Percentiles rank a stretch among this genome's conserved stretches.
phyloP scores from a whole-genome alignment of 2,888 invertebrate species.

The Pasiphila rectangulata region DNA sequence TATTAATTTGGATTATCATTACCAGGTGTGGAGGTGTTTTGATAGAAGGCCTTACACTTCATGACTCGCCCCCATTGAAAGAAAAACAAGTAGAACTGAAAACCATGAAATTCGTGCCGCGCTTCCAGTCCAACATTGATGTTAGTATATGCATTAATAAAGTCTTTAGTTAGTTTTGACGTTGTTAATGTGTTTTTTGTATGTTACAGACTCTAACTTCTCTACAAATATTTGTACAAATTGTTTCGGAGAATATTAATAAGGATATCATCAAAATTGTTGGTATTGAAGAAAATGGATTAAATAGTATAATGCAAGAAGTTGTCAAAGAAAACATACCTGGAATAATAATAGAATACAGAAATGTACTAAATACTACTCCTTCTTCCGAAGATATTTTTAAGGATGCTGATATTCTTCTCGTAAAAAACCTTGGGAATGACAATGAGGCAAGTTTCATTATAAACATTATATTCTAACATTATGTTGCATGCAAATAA shows the following conservation, averaged over 20 bases:
- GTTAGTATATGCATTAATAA: constrained; percentile 26
- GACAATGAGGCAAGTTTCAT: constrained; percentile 34
- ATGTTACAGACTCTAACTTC: constrained; percentile 30
- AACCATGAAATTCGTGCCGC: constrained; percentile 30
- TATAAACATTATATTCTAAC: too few species aligned
- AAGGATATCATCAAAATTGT: constrained; percentile 32
- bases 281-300: constrained; percentile 21
- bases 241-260: constrained; percentile 39
- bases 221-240: constrained; percentile 38
- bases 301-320: constrained; percentile 30
- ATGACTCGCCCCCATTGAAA: constrained; percentile 25
- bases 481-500: too few species aligned
- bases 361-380: constrained; percentile 16
- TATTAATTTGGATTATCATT: background rate
- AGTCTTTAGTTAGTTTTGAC: background rate
- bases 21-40: constrained; percentile 44
- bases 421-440: constrained; percentile 33
- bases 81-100: constrained; percentile 25
- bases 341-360: constrained; percentile 28
- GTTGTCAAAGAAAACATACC: constrained; percentile 10
- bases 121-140: constrained; percentile 24
- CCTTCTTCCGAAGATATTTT: constrained; percentile 11
- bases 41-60: constrained; percentile 35
- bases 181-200: background rate
- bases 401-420: constrained; percentile 28